Evolutionary conservation across 2,797 vertebrate species (phyloP).

Genomic region (Petrocephalus sullivani): DNA sequence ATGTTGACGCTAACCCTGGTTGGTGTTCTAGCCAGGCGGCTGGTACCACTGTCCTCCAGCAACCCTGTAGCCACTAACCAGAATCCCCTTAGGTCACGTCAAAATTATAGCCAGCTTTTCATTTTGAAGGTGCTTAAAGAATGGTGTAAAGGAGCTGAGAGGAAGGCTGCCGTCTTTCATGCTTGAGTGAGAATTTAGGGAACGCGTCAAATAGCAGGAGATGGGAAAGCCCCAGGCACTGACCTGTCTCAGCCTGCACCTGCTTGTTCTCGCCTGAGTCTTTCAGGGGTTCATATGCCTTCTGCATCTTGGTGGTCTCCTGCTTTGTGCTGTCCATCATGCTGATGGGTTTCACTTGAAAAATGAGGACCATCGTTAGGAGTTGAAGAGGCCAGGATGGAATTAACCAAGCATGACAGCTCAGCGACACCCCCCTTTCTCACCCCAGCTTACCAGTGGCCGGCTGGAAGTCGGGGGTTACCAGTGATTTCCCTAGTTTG

Average conservation of each 20-base stretch:
- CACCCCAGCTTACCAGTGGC: conserved; percentile 50
- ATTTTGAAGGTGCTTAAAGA: not conserved
- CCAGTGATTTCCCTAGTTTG: conserved; percentile 80
- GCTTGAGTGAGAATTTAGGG: not conserved
- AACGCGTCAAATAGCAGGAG: not conserved
- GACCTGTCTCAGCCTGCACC: conserved; percentile 60
- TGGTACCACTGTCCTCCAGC: not conserved
- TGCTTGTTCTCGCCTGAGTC: conserved; percentile 87
- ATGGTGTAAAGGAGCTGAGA: not conserved
- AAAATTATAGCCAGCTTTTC: not conserved
- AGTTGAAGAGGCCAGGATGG: not conserved
- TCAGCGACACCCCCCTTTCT: not conserved
- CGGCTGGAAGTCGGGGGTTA: conserved; percentile 47
- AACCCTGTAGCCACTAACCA: not conserved
- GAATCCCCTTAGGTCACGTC: not conserved
- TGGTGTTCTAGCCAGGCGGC: not conserved
- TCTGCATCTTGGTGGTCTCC: conserved; percentile 86
- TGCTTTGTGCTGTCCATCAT: conserved; percentile 90
- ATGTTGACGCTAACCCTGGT: not conserved
- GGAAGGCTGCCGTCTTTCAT: not conserved
- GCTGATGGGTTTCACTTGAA: conserved; percentile 68
- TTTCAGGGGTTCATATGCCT: conserved; percentile 78
- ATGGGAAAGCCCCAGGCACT: conserved; percentile 33
- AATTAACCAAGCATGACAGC: not conserved
- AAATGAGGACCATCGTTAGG: not conserved